Base-by-base conservation (phyloP, 2,888 invertebrate genomes). In the Leucoptera coffeella region DNA sequence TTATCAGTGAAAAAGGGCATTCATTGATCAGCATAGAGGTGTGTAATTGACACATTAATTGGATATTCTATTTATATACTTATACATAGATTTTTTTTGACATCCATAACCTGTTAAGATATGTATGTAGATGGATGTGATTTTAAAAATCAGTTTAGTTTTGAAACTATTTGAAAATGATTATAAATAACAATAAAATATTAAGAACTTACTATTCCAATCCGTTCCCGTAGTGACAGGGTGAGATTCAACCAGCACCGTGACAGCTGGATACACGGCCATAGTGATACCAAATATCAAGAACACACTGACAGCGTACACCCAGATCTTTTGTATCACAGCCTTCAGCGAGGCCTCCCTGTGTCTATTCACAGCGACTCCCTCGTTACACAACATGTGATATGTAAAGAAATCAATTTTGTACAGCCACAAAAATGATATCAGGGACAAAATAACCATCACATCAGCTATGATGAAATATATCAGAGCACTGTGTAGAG, bases 381-480 rank as follows among this genome's bases (percentile, higher is more conserved):
- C 58, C 0, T 50, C 48, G 1, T 43, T 40, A 0, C 65, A 62
- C 28, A 64, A 14, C 8, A 61, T 49, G 39, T 87, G 80, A 47
- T 81, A 77, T 35, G 80, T 81, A 46, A 87, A 90, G 52, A 82
- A 87, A 25, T 85, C 81, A 29, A 83, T 76, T 41, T 72, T 78
- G 32, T 82, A 79, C 36, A 92, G 53, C 23, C 80, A 46, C 1
- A 81, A 39, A 46, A 87, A 93, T 0, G 82, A 78, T 2, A 83
- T 37, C 7, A 92, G 55, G 0, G 89, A 82, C 4, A 80, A 37
- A 6, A 85, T 41, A 3, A 93, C 74, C 42, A 87, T 77, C 1
- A 79, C 35, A 39, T 85, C 85, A 2, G 92, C 94, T 33, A 90
- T 82, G n/a, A 85, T 72, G 54, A 95, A 96, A 57, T 92, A 95